phyloP scores from a whole-genome alignment of 2,888 invertebrate genomes.

The Caprella mutica region DNA sequence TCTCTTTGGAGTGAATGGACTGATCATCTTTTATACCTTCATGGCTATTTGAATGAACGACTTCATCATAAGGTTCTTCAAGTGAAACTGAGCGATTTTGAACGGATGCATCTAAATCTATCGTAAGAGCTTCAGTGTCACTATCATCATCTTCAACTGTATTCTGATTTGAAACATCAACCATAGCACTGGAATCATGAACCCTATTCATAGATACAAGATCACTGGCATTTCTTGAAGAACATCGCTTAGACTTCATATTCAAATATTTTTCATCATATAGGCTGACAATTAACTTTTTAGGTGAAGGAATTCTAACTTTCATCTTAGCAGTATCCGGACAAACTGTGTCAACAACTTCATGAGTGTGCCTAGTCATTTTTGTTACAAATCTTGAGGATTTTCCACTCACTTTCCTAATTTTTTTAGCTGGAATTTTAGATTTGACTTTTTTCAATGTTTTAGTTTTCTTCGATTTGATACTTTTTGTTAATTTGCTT shows the following conservation, averaged over 20 bases:
- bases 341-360: conserved; percentile 23
- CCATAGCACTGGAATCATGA: too few species aligned
- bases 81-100: too few species aligned
- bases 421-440: background rate
- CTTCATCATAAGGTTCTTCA: too few species aligned
- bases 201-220: background rate
- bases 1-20: too few species aligned
- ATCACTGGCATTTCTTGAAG: background rate
- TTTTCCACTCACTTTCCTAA: background rate
- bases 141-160: background rate
- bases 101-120: conserved; percentile 4
- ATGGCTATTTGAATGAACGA: too few species aligned
- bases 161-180: too few species aligned
- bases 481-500: too few species aligned
- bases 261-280: conserved; percentile 18
- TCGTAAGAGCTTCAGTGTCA: background rate
- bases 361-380: conserved; percentile 30
- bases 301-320: conserved; percentile 25
- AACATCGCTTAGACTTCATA: background rate
- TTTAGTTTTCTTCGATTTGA: too few species aligned
- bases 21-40: background rate
- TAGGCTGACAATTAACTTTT: conserved; percentile 15
- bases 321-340: conserved; percentile 20
- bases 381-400: conserved; percentile 4
- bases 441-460: too few species aligned